A percentile compares a stretch with the other conserved stretches of the same genome.
Conservation (phyloP, 2,888 invertebrate genomes). For the Mycogona germanica region DNA sequence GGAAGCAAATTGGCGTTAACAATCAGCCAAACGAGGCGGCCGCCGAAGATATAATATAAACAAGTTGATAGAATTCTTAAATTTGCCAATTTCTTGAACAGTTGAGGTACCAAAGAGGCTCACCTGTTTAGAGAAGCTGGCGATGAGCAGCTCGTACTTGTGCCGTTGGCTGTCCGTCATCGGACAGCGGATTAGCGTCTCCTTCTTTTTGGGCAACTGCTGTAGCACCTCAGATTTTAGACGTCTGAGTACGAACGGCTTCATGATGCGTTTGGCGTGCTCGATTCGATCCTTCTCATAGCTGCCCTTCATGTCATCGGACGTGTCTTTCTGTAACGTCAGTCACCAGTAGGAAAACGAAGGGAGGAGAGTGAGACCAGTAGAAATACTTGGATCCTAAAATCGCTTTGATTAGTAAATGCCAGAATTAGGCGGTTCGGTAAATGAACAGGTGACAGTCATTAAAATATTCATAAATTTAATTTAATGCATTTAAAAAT, state of each 20-base stretch:
- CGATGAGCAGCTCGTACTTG: slow-evolving; percentile 60
- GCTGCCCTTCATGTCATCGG: slow-evolving; percentile 39
- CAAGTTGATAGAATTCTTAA: not conserved
- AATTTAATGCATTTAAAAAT: too few relatives aligned
- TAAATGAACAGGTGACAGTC: too few relatives aligned
- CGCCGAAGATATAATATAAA: too few relatives aligned
- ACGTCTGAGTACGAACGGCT: slow-evolving; percentile 82
- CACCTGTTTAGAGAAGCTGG: slow-evolving; percentile 33
- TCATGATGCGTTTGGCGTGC: slow-evolving; percentile 91
- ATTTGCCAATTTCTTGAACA: not conserved
- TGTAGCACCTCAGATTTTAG: slow-evolving; percentile 74
- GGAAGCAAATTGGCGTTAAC: too few relatives aligned
- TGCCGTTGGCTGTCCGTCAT: slow-evolving; percentile 60
- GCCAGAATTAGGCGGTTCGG: too few relatives aligned
- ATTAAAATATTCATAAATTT: too few relatives aligned
- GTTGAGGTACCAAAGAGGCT: not conserved
- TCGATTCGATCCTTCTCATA: slow-evolving; percentile 83
- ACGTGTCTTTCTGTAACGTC: slow-evolving; percentile 16
- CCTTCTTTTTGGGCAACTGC: slow-evolving; percentile 71
- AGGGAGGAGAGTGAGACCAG: too few relatives aligned
- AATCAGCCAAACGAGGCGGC: too few relatives aligned
- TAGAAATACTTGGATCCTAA: too few relatives aligned
- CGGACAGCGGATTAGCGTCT: slow-evolving; percentile 50
- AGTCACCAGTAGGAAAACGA: not conserved
- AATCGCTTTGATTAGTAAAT: too few relatives aligned